Evolutionary conservation across 2,113 vertebrate genomes (phyloP).

Genomic region (Halichoeres trimaculatus): DNA sequence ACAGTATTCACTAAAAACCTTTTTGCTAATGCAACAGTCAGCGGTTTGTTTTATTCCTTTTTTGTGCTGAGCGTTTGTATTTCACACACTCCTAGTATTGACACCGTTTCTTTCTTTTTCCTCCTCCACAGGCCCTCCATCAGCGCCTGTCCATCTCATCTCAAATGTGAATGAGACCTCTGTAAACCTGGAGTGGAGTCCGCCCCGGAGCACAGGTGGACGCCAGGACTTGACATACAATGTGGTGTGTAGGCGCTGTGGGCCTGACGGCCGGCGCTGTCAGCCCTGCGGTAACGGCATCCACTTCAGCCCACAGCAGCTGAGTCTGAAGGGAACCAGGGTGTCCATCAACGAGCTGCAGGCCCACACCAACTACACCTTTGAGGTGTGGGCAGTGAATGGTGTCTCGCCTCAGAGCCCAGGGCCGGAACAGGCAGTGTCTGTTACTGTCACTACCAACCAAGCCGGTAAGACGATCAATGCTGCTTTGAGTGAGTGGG

Average conservation of each 20-base stretch:
- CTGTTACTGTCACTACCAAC: conserved; percentile 97
- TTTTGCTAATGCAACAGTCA: not conserved
- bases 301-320: conserved; percentile 95
- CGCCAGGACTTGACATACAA: conserved; percentile 95
- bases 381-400: conserved; percentile 96
- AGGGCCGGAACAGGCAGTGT: conserved; percentile 92
- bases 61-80: not conserved
- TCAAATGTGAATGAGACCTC: conserved; percentile 99
- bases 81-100: not conserved
- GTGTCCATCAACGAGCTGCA: conserved; percentile 97
- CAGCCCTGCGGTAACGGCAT: conserved; percentile 92
- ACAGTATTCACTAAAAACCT: no score
- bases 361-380: conserved; percentile 98
- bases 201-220: conserved; percentile 90
- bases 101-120: not conserved
- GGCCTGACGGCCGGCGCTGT: conserved; percentile 86
- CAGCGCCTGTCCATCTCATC: conserved; percentile 94
- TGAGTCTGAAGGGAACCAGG: conserved; percentile 88
- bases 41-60: not conserved
- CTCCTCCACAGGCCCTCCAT: conserved; percentile 88
- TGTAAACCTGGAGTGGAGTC: conserved; percentile 95
- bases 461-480: conserved; percentile 90
- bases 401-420: conserved; percentile 95
- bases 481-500: not conserved
- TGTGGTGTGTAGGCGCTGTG: conserved; percentile 93